Evolutionary conservation across 2,888 invertebrate species (phyloP).

Genomic region (Sipha maydis): DNA sequence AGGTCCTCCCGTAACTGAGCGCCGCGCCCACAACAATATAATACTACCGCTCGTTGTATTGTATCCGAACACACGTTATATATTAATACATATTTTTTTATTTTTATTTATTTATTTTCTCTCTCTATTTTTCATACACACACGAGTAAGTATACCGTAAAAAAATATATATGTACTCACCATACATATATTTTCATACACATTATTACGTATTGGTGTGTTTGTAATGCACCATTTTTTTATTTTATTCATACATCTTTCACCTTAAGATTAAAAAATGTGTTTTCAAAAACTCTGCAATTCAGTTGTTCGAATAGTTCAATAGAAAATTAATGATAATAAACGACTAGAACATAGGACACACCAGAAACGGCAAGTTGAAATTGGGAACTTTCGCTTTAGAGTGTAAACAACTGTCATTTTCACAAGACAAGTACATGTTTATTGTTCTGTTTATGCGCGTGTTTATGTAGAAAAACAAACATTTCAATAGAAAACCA

Average conservation of each 20-base stretch:
- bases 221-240: background rate
- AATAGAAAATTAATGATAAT: slow-evolving; percentile 26
- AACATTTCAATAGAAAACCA: background rate
- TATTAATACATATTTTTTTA: too few relatives aligned
- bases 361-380: slow-evolving; percentile 49
- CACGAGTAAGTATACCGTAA: too few relatives aligned
- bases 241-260: background rate
- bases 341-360: slow-evolving; percentile 15
- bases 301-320: background rate
- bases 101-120: background rate
- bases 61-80: slow-evolving; percentile 9
- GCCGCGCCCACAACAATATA: slow-evolving; percentile 48
- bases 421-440: slow-evolving; percentile 19
- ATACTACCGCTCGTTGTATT: too few relatives aligned
- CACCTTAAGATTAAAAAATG: too few relatives aligned
- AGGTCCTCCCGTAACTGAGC: slow-evolving; percentile 47
- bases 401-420: background rate
- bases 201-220: background rate
- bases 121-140: background rate
- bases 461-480: background rate
- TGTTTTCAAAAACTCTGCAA: too few relatives aligned
- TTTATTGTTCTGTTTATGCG: slow-evolving; percentile 26
- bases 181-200: background rate
- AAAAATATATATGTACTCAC: background rate
- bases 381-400: slow-evolving; percentile 54